Percentiles rank a stretch among this genome's conserved stretches.
Evolutionary conservation across 2,797 vertebrate species (phyloP).

Genomic region (Anguilla pacifica): DNA sequence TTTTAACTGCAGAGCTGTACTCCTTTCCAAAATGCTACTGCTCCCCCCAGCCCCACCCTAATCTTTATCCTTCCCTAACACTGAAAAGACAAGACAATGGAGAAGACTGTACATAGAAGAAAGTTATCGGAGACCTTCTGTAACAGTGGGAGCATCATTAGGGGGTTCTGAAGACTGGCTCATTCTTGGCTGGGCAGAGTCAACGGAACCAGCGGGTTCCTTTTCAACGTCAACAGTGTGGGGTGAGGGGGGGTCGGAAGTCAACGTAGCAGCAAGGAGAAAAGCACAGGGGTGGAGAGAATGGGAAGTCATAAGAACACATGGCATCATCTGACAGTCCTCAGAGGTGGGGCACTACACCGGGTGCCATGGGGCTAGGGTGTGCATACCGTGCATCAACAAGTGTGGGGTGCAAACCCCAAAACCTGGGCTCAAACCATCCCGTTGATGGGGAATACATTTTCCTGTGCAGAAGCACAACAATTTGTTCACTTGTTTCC

Average conservation of each 20-base stretch:
- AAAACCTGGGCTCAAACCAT: neutral
- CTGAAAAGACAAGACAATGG: constrained; percentile 5
- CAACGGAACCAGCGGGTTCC: constrained; percentile 33
- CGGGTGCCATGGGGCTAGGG: neutral
- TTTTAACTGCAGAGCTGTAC: neutral
- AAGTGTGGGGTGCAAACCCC: neutral
- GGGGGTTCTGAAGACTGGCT: constrained; percentile 74
- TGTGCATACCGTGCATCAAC: neutral
- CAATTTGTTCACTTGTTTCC: neutral
- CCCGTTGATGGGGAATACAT: neutral
- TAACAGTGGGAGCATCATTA: constrained; percentile 69
- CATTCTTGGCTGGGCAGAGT: constrained; percentile 63
- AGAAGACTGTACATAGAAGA: constrained; percentile 18
- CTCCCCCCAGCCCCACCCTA: neutral
- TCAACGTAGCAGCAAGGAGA: constrained; percentile 24
- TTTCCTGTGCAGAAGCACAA: neutral
- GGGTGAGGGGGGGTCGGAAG: constrained; percentile 10
- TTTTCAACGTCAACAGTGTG: constrained; percentile 29
- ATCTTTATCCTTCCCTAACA: neutral
- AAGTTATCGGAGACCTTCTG: constrained; percentile 67
- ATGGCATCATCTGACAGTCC: constrained; percentile 15
- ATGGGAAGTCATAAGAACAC: constrained; percentile 22
- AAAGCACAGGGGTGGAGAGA: constrained; percentile 28
- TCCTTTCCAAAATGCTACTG: neutral
- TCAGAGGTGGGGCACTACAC: neutral